Evolutionary conservation across 2,797 vertebrate genomes (phyloP).

Genomic region (Urocyon cinereoargenteus): DNA sequence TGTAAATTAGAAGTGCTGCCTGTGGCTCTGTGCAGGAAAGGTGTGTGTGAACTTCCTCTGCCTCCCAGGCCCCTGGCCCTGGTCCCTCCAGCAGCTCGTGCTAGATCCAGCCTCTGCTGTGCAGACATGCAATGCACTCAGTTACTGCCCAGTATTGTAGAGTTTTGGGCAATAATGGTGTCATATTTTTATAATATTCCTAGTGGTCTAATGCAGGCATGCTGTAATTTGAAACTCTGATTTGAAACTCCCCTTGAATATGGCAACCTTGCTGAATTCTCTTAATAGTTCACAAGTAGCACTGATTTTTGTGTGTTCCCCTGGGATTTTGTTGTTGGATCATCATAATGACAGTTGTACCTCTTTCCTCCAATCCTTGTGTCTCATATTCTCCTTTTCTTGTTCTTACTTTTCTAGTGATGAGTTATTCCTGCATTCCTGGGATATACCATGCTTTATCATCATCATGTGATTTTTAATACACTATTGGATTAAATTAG

Average conservation of each 20-base stretch:
- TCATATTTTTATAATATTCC: not conserved
- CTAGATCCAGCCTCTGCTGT: too few species aligned
- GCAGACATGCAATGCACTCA: not conserved
- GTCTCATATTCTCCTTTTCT: not conserved
- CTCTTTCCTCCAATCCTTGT: not conserved
- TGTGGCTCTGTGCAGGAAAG: not conserved
- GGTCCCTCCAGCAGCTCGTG: not conserved
- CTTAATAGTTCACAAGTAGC: not conserved
- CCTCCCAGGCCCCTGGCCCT: not conserved
- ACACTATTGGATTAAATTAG: not conserved
- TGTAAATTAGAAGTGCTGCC: not conserved
- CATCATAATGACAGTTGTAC: not conserved
- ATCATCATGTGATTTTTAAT: not conserved
- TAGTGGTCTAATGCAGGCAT: not conserved
- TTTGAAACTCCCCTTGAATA: not conserved
- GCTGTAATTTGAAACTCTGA: not conserved
- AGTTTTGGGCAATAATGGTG: not conserved
- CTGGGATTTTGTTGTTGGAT: not conserved
- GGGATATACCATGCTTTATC: not conserved
- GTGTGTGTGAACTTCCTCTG: not conserved
- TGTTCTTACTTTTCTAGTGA: not conserved
- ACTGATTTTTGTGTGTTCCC: not conserved
- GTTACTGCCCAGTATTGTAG: not conserved
- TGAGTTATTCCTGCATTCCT: not conserved
- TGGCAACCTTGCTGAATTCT: not conserved